Evolutionary conservation across 2,113 vertebrate species (phyloP).

Genomic region (Platycercus adscitus): DNA sequence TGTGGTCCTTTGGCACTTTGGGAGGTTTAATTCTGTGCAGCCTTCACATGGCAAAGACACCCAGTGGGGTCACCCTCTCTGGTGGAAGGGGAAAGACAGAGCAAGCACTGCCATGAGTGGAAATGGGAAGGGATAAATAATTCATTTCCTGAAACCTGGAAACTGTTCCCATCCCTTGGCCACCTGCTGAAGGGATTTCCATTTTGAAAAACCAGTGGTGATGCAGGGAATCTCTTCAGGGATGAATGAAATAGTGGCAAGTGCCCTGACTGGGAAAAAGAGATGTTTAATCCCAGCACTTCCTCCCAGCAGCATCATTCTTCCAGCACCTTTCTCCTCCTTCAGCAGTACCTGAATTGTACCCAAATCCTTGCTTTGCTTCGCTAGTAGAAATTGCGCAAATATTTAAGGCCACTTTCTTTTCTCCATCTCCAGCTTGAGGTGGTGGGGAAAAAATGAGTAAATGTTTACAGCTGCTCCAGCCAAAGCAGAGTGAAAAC

Average conservation of each 20-base stretch:
- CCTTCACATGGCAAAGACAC: fast-evolving
- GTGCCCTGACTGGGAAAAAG: background rate
- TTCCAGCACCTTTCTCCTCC: background rate
- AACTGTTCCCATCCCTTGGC: background rate
- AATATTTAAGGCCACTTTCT: background rate
- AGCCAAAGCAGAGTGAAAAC: background rate
- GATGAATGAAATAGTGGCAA: background rate
- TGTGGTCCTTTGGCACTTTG: background rate
- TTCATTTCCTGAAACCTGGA: background rate
- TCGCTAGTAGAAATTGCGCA: background rate
- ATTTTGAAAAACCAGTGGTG: background rate
- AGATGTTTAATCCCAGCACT: background rate
- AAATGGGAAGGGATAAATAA: background rate
- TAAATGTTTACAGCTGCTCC: background rate
- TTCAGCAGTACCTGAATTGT: background rate
- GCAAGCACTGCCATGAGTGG: background rate
- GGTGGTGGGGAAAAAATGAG: background rate
- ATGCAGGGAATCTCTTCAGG: background rate
- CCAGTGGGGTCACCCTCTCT: fast-evolving
- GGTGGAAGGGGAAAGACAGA: background rate
- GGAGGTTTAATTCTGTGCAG: fast-evolving
- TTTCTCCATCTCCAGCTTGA: background rate
- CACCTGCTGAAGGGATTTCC: background rate
- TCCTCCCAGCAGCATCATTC: background rate
- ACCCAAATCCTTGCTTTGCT: background rate